A percentile compares a stretch with the other conserved stretches of the same genome.
phyloP scores from a whole-genome alignment of 2,888 invertebrate genomes.

The Drosophila kanekoi region DNA sequence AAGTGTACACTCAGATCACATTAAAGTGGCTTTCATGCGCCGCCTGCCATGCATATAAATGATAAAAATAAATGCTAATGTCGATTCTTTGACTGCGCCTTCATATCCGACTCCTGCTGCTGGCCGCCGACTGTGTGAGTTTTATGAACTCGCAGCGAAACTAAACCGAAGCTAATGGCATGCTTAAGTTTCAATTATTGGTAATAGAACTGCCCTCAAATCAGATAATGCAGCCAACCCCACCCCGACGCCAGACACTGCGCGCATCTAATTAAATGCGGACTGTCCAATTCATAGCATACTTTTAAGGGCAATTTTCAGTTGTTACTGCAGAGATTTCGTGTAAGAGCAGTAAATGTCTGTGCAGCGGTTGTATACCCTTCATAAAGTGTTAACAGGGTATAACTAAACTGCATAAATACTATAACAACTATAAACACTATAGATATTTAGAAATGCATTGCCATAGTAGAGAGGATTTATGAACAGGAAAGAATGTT shows the following conservation, averaged over 20 bases:
- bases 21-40: slow-evolving; percentile 72
- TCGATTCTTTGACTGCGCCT: slow-evolving; percentile 24
- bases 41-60: slow-evolving; percentile 80
- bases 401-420: too few species aligned
- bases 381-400: too few species aligned
- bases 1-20: slow-evolving; percentile 33
- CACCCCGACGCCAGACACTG: background rate
- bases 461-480: too few species aligned
- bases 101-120: background rate
- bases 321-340: too few species aligned
- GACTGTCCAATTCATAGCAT: slow-evolving; percentile 1
- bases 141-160: slow-evolving; percentile 47
- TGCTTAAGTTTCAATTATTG: slow-evolving; percentile 80
- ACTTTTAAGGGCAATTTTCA: slow-evolving; percentile 10
- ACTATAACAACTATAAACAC: too few species aligned
- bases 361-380: too few species aligned
- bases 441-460: too few species aligned
- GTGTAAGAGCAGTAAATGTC: too few species aligned
- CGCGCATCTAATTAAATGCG: background rate
- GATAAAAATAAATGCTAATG: slow-evolving; percentile 80
- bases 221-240: slow-evolving; percentile 30
- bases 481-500: too few species aligned
- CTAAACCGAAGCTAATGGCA: slow-evolving; percentile 67
- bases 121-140: slow-evolving; percentile 11
- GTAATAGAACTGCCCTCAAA: slow-evolving; percentile 63